Evolutionary conservation across 23 tunicate genomes (phyloP), one percentile per base, ranked within the genome.

Genomic region (Ascidia mentula): DNA sequence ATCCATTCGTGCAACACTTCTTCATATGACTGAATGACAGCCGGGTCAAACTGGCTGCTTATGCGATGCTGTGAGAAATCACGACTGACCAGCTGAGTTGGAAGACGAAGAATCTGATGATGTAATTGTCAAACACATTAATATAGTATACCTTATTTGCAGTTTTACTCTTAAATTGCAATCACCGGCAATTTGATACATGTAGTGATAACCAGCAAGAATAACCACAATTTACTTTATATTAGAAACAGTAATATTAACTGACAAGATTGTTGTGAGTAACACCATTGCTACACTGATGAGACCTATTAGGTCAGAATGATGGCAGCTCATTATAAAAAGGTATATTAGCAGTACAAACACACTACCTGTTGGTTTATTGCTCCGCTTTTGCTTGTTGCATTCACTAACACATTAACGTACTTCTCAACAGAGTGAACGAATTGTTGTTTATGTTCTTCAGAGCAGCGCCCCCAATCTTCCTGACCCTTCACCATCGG

Each of bases 1-100:
- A 86, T 91, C 97, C 97, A 91, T 35, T 91, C 97, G 7, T 91
- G 97, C 26, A 91, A 40, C 33, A 85, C 97, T 46, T 81, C 84
- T 71, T 91, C 97, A 74, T 91, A 85, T 26, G 83, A 82, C 82
- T 83, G 81, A 17, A 91, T 82, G 22, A 91, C 77, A 0, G 81
- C 40, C 7, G 88, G 37, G 38, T 91, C 97, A 59, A 85, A 86
- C 76, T 80, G 86, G 36, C 77, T 90, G 46, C 87, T 88, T 74
- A 75, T 69, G 0, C 89, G 90, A 77, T 90, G 96, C 53, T 90
- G 96, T 31, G 85, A 65, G 76, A 91, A 91, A 60, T 91, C 97
- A 17, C 90, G 76, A 30, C 83, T 91, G 0, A 91, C 97, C 26
- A 91, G 74, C 24, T 79, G 85, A 1, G 82, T 86, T 0, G 97